A percentile compares a stretch with the other conserved stretches of the same genome.
Conservation (phyloP, 2,113 vertebrate genomes). For the Sinosuthora webbiana region DNA sequence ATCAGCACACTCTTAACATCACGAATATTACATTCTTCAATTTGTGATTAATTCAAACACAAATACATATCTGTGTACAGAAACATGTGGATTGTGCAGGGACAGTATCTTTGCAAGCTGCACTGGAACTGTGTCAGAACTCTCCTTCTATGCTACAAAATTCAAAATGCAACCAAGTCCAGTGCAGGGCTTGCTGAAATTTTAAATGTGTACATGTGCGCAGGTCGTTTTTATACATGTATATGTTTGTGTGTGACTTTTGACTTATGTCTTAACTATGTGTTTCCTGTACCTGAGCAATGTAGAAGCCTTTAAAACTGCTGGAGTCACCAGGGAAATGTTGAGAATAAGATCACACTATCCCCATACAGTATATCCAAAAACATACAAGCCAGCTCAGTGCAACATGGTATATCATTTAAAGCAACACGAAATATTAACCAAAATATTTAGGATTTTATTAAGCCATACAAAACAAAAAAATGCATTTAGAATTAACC, state of each 20-base stretch:
- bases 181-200: background rate
- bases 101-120: background rate
- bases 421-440: background rate
- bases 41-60: background rate
- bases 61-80: background rate
- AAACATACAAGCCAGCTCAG: background rate
- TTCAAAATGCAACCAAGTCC: background rate
- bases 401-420: background rate
- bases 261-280: background rate
- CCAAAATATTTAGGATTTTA: background rate
- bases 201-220: accelerated
- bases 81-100: background rate
- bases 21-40: background rate
- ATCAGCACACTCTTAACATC: background rate
- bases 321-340: background rate
- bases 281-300: background rate
- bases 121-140: background rate
- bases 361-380: background rate
- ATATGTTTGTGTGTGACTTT: background rate
- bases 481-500: background rate
- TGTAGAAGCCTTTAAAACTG: background rate
- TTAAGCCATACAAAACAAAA: background rate
- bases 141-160: background rate
- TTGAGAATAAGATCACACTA: background rate
- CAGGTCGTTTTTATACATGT: accelerated